These are phyloP conservation scores for Micrastur ruficollis DNA, from an alignment of 2,797 vertebrate genomes.

Conservation along the genomic window DNA sequence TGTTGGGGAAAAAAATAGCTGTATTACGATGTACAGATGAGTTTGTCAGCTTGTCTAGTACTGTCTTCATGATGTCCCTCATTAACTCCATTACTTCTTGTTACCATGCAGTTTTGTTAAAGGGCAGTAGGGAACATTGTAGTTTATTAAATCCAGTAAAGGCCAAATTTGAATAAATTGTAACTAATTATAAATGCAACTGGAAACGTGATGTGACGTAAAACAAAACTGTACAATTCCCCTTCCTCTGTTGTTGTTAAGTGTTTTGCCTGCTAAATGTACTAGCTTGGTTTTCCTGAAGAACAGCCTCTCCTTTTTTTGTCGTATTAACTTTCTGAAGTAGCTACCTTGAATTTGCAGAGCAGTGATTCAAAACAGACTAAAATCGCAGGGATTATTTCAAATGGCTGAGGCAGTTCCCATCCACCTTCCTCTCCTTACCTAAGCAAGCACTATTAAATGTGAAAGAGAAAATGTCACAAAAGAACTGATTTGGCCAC, in stretches of 20 bases:
- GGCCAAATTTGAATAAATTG: conserved; percentile 47
- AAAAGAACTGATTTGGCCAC: not conserved
- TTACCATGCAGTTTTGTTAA: conserved; percentile 18
- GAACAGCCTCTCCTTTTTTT: not conserved
- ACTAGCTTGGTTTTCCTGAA: not conserved
- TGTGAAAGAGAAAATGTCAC: not conserved
- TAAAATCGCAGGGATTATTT: not conserved
- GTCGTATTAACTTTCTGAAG: not conserved
- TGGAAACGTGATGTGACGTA: conserved; percentile 2
- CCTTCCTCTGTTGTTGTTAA: not conserved
- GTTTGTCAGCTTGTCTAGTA: not conserved
- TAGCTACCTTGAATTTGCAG: not conserved
- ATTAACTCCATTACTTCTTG: not conserved
- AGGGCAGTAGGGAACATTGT: not conserved
- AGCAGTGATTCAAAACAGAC: not conserved
- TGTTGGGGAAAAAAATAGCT: not conserved
- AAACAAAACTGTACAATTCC: not conserved
- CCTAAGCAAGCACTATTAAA: not conserved
- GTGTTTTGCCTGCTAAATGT: not conserved
- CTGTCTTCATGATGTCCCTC: not conserved
- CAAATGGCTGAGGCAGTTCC: not conserved
- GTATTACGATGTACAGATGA: not conserved
- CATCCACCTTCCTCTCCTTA: not conserved
- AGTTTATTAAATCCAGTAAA: conserved; percentile 8
- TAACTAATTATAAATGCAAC: conserved; percentile 41